Evolutionary conservation across 2,888 invertebrate genomes (phyloP).

Genomic region (Bellardia pandia): DNA sequence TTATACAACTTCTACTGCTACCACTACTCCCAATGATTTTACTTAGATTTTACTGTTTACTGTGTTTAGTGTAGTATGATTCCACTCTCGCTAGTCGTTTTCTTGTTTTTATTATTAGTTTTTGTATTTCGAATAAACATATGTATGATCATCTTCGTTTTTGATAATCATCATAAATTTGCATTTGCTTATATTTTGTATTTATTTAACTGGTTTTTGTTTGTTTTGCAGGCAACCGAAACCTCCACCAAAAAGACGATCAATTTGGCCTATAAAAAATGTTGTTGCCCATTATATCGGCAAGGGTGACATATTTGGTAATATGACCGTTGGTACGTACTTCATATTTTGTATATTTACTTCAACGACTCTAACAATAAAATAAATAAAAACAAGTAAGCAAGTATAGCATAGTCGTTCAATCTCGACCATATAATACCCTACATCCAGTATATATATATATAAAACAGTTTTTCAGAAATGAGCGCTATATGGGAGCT

Average conservation of each 20-base stretch:
- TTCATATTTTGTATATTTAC: conserved; percentile 20
- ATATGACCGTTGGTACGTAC: conserved; percentile 89
- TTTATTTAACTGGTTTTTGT: conserved; percentile 62
- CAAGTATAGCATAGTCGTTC: no score
- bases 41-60: neutral
- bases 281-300: conserved; percentile 96
- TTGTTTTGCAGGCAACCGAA: conserved; percentile 79
- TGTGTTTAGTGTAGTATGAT: conserved; percentile 13
- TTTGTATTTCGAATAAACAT: conserved; percentile 31
- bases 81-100: conserved; percentile 4
- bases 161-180: conserved; percentile 10
- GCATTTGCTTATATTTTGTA: conserved; percentile 16
- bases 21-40: conserved; percentile 12
- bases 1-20: conserved; percentile 6
- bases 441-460: no score
- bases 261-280: conserved; percentile 80
- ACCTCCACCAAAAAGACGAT: conserved; percentile 80
- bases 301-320: conserved; percentile 90
- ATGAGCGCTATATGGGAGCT: no score
- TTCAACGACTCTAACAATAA: neutral
- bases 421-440: no score
- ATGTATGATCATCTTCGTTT: conserved; percentile 46
- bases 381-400: neutral
- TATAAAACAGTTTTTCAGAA: no score
- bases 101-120: neutral